These are phyloP conservation scores for Coenonympha glycerion DNA, from an alignment of 2,888 invertebrate species.

Conservation along the genomic window DNA sequence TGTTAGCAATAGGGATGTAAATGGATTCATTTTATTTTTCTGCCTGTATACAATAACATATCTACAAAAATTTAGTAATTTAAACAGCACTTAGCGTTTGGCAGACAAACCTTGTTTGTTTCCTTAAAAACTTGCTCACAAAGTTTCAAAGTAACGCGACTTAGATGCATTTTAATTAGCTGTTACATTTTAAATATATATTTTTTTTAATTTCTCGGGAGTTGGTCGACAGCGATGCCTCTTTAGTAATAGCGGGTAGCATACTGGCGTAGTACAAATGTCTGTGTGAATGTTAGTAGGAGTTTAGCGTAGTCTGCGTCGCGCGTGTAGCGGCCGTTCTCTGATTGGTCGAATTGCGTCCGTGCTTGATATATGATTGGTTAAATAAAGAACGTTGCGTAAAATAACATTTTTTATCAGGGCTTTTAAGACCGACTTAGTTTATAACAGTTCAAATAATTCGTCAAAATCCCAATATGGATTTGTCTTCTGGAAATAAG, in stretches of 20 bases:
- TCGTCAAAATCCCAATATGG: too few relatives aligned
- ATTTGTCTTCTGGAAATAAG: background rate
- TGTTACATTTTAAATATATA: slow-evolving; percentile 44
- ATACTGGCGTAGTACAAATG: slow-evolving; percentile 73
- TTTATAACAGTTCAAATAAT: background rate
- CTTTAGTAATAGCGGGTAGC: slow-evolving; percentile 54
- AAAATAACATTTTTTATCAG: too few relatives aligned
- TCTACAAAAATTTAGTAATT: too few relatives aligned
- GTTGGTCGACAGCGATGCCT: slow-evolving; percentile 48
- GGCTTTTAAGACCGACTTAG: too few relatives aligned
- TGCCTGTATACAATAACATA: too few relatives aligned
- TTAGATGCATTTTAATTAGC: slow-evolving; percentile 54
- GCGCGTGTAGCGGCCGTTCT: slow-evolving; percentile 26
- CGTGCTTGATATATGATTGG: slow-evolving; percentile 7
- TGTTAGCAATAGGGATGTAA: too few relatives aligned
- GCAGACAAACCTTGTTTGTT: too few relatives aligned
- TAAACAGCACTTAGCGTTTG: too few relatives aligned
- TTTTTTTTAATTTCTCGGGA: slow-evolving; percentile 39
- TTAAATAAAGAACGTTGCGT: background rate
- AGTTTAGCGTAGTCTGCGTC: slow-evolving; percentile 35
- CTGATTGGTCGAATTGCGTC: slow-evolving; percentile 27
- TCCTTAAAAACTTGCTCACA: background rate
- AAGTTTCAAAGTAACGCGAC: slow-evolving; percentile 31
- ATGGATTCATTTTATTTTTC: too few relatives aligned
- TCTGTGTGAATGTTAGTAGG: slow-evolving; percentile 49